A percentile compares a stretch with the other conserved stretches of the same genome.
These are phyloP conservation scores for Motacilla alba DNA, from an alignment of 2,113 vertebrate species.

Conservation along the genomic window DNA sequence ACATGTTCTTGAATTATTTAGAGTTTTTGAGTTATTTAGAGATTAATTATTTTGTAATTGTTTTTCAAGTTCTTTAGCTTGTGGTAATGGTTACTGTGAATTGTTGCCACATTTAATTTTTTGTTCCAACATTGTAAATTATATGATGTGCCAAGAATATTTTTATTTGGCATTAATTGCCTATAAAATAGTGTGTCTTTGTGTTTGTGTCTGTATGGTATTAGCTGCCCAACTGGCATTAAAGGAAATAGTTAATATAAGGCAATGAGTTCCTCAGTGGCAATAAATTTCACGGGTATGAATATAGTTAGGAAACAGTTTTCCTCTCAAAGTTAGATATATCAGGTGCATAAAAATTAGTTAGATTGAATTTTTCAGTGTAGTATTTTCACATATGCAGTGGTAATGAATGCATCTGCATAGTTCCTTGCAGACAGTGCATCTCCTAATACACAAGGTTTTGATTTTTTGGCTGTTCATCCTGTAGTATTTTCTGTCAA, in stretches of 20 bases:
- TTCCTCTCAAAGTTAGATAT: background rate
- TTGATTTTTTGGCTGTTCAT: background rate
- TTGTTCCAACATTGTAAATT: slow-evolving; percentile 3
- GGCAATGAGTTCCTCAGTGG: background rate
- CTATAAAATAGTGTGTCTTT: background rate
- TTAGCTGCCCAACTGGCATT: background rate
- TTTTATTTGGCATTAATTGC: slow-evolving; percentile 8
- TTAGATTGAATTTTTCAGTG: background rate
- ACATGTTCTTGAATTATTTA: slow-evolving; percentile 19
- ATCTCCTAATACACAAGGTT: background rate
- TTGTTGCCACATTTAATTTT: background rate
- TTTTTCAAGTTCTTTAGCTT: slow-evolving; percentile 14
- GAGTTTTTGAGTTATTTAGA: slow-evolving; percentile 19
- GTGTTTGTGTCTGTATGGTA: background rate
- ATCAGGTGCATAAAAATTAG: background rate
- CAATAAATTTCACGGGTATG: background rate
- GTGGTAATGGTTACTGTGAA: background rate
- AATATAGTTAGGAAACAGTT: background rate
- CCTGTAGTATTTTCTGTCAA: background rate
- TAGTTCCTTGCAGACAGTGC: background rate
- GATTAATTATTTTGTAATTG: slow-evolving; percentile 15
- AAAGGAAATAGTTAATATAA: background rate
- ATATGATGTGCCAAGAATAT: background rate
- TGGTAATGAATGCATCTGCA: background rate
- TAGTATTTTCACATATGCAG: background rate